Evolutionary conservation across 1,140 invertebrate species (phyloP).

Genomic region (Pectinophora gossypiella): DNA sequence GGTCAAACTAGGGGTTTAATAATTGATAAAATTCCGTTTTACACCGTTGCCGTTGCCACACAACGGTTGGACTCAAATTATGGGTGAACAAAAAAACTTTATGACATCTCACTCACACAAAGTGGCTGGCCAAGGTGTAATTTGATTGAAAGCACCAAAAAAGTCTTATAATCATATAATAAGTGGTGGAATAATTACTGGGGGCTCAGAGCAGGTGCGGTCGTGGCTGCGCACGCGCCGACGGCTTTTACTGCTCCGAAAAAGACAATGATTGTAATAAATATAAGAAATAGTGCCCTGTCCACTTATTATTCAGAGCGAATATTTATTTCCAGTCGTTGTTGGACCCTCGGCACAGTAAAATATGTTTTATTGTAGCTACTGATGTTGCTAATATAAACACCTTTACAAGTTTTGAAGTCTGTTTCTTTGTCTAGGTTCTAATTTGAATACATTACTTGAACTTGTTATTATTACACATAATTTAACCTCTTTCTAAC

Average conservation of each 20-base stretch:
- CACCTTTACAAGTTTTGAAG: too few relatives aligned
- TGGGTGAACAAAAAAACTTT: slow-evolving; percentile 55
- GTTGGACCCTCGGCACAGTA: too few relatives aligned
- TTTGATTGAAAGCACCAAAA: slow-evolving; percentile 75
- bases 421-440: too few relatives aligned
- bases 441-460: too few relatives aligned
- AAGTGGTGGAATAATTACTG: slow-evolving; percentile 71
- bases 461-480: too few relatives aligned
- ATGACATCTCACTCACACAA: slow-evolving; percentile 70
- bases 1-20: too few relatives aligned
- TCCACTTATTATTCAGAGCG: too few relatives aligned
- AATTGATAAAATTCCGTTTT: slow-evolving; percentile 51
- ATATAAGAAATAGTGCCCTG: neutral
- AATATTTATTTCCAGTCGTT: too few relatives aligned
- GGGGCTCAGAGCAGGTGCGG: slow-evolving; percentile 64
- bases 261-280: slow-evolving; percentile 29
- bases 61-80: slow-evolving; percentile 40
- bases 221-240: slow-evolving; percentile 45
- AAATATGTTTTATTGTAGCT: too few relatives aligned
- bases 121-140: slow-evolving; percentile 69
- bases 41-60: slow-evolving; percentile 51
- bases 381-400: too few relatives aligned
- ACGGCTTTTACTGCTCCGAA: slow-evolving; percentile 17
- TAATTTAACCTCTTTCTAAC: too few relatives aligned
- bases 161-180: slow-evolving; percentile 73